These are phyloP conservation scores for Meiosimyza platycephala DNA, from an alignment of 2,888 invertebrate genomes.

Conservation along the genomic window DNA sequence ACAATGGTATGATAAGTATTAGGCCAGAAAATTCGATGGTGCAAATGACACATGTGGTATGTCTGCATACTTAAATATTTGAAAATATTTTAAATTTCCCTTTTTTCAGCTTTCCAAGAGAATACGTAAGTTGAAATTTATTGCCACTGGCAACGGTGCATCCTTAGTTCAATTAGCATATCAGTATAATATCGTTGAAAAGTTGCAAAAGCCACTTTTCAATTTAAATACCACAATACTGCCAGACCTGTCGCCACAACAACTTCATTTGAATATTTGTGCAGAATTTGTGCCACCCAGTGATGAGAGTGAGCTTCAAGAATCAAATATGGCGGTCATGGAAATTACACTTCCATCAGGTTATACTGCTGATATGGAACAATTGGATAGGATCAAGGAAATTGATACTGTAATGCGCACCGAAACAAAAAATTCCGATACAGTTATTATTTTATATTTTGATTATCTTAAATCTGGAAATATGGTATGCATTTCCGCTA, in stretches of 20 bases:
- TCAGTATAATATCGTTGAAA: slow-evolving; percentile 85
- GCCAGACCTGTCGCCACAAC: slow-evolving; percentile 80
- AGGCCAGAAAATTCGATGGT: slow-evolving; percentile 83
- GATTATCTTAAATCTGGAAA: slow-evolving; percentile 74
- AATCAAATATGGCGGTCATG: slow-evolving; percentile 90
- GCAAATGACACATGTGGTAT: slow-evolving; percentile 82
- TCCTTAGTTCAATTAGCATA: slow-evolving; percentile 83
- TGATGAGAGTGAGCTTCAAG: slow-evolving; percentile 65
- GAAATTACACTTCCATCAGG: slow-evolving; percentile 91
- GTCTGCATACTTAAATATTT: slow-evolving; percentile 40
- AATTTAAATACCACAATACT: slow-evolving; percentile 88
- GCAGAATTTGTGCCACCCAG: slow-evolving; percentile 71
- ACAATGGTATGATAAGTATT: slow-evolving; percentile 66
- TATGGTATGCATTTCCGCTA: slow-evolving; percentile 82
- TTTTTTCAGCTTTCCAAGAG: slow-evolving; percentile 53
- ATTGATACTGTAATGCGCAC: slow-evolving; percentile 71
- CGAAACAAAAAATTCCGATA: slow-evolving; percentile 76
- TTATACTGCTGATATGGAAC: slow-evolving; percentile 84
- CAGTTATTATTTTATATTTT: slow-evolving; percentile 77
- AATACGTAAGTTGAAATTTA: slow-evolving; percentile 76
- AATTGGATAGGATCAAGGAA: slow-evolving; percentile 72
- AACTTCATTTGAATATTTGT: slow-evolving; percentile 85
- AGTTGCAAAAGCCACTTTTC: slow-evolving; percentile 88
- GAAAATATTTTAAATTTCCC: background rate
- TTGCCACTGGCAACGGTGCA: slow-evolving; percentile 84